Evolutionary conservation across 2,888 invertebrate genomes (phyloP).

Genomic region (Pantelozetes paolii): DNA sequence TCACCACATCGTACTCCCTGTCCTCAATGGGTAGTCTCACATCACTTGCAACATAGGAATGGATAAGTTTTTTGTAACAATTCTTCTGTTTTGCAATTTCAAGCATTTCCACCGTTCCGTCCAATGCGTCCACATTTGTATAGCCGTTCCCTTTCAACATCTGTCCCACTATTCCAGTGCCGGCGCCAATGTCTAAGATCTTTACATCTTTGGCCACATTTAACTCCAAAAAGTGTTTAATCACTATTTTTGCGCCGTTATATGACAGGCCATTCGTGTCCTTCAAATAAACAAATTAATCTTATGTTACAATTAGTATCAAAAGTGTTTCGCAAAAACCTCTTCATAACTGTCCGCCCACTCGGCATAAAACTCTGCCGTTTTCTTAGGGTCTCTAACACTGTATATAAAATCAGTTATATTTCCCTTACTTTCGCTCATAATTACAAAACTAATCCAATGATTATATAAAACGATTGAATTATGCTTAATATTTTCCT

Average conservation of each 20-base stretch:
- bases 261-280: constrained; percentile 26
- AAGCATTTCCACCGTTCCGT: constrained; percentile 37
- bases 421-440: no score
- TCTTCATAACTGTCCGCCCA: neutral
- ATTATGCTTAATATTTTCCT: no score
- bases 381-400: neutral
- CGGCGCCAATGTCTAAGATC: constrained; percentile 41
- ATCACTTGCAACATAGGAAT: constrained; percentile 14
- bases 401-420: no score
- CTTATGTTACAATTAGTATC: no score
- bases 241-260: constrained; percentile 17
- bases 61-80: constrained; percentile 20
- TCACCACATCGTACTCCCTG: constrained; percentile 27
- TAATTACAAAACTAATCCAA: no score
- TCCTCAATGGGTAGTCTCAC: constrained; percentile 34
- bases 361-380: neutral
- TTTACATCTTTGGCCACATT: constrained; percentile 10
- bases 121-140: constrained; percentile 39
- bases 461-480: no score
- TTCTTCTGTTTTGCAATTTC: constrained; percentile 34
- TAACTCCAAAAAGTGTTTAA: constrained; percentile 22
- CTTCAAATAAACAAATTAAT: neutral
- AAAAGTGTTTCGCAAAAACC: neutral
- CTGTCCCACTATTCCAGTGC: constrained; percentile 39
- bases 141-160: constrained; percentile 27